Evolutionary conservation across 2,797 vertebrate species (phyloP).

Genomic region (Lophura swinhoii): DNA sequence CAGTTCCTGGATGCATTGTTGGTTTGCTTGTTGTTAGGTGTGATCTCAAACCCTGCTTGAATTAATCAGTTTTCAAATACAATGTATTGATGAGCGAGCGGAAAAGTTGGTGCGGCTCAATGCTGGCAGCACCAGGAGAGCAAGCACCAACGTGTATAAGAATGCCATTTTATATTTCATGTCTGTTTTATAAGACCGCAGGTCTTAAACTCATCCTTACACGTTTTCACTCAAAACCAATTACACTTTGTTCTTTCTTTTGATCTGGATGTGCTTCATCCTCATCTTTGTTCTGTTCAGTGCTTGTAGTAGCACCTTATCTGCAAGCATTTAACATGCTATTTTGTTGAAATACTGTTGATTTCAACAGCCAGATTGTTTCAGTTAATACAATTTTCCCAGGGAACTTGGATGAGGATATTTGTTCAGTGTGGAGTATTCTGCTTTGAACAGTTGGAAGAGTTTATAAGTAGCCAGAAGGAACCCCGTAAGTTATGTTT

Average conservation of each 20-base stretch:
- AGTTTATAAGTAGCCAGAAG: background rate
- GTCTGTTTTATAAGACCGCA: background rate
- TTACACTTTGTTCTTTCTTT: background rate
- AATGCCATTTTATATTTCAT: background rate
- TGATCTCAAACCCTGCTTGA: background rate
- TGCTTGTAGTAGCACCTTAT: background rate
- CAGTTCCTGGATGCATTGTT: background rate
- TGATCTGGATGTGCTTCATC: background rate
- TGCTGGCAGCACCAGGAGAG: background rate
- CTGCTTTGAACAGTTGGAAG: fast-evolving
- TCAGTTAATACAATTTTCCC: background rate
- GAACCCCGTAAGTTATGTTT: background rate
- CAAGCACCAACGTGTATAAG: background rate
- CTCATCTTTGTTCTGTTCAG: background rate
- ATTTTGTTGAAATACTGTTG: background rate
- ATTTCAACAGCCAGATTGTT: background rate
- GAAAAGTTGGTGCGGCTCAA: background rate
- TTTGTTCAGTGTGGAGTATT: background rate
- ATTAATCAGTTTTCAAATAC: background rate
- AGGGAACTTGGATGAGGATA: background rate
- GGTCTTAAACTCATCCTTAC: background rate
- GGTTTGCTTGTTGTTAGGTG: background rate
- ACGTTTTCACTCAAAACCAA: background rate
- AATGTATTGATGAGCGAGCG: background rate
- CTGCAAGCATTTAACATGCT: background rate